Percentiles rank a stretch among this genome's conserved stretches.
phyloP scores from a whole-genome alignment of 2,797 vertebrate species.

The Sciurus vulgaris region DNA sequence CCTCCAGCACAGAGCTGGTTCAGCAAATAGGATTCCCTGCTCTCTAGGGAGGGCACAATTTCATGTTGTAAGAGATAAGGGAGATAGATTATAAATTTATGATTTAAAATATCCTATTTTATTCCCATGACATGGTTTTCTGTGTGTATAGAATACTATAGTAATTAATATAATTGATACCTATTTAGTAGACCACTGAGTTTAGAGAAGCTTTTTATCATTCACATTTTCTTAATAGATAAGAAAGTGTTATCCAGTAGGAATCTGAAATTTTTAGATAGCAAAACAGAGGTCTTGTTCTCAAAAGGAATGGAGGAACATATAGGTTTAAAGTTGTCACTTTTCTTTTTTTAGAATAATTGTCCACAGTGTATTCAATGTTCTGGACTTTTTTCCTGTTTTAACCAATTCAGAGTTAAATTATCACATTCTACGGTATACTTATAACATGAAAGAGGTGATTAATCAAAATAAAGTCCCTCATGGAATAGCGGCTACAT shows the following conservation, averaged over 20 bases:
- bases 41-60: background rate
- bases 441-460: background rate
- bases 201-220: constrained; percentile 31
- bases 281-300: background rate
- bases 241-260: background rate
- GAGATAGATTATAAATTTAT: background rate
- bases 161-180: constrained; percentile 7
- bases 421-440: background rate
- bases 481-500: background rate
- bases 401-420: background rate
- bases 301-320: background rate
- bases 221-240: constrained; percentile 1
- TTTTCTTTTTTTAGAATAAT: background rate
- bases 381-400: constrained; percentile 36
- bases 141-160: background rate
- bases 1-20: background rate
- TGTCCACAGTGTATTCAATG: constrained; percentile 1
- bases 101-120: constrained; percentile 36
- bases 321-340: background rate
- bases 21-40: background rate
- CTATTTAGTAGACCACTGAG: background rate
- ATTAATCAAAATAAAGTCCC: constrained; percentile 21
- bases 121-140: background rate
- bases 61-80: background rate
- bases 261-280: background rate